Evolutionary conservation across 2,797 vertebrate genomes (phyloP).

Genomic region (Rhinogobio ventralis): DNA sequence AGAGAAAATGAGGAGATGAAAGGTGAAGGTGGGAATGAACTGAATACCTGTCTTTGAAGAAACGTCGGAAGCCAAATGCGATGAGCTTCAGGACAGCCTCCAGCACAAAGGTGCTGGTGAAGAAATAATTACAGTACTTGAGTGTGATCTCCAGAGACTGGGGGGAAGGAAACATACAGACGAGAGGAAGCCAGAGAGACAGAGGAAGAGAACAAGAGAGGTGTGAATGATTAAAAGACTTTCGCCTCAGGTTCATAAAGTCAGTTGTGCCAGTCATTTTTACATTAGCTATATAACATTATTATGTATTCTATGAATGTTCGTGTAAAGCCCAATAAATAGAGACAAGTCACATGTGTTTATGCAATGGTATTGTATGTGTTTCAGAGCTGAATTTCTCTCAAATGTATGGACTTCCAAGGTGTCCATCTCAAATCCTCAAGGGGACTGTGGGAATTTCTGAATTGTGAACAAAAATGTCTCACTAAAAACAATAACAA

Average conservation of each 20-base stretch:
- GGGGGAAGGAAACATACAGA: conserved; percentile 57
- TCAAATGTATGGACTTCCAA: background rate
- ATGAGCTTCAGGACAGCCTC: conserved; percentile 94
- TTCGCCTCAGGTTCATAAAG: conserved; percentile 30
- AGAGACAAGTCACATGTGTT: background rate
- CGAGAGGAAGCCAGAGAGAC: conserved; percentile 57
- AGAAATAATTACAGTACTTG: conserved; percentile 99
- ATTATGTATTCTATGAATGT: conserved; percentile 39
- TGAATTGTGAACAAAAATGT: background rate
- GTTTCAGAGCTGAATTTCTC: background rate
- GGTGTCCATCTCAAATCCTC: background rate
- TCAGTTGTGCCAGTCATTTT: conserved; percentile 3
- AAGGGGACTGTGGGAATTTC: background rate
- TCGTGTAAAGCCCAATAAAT: background rate
- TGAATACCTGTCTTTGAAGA: conserved; percentile 96
- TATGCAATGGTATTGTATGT: background rate
- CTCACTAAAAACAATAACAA: background rate
- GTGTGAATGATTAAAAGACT: conserved; percentile 42
- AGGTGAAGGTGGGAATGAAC: conserved; percentile 13
- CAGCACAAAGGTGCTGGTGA: conserved; percentile 96
- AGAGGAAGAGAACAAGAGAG: conserved; percentile 49
- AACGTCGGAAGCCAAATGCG: conserved; percentile 93
- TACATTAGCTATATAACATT: conserved; percentile 56
- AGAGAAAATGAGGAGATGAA: conserved; percentile 12
- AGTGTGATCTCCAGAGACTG: conserved; percentile 93